A percentile compares a stretch with the other conserved stretches of the same genome.
These are phyloP conservation scores for Drosophila virilis DNA, from an alignment of 1,140 invertebrate genomes.

Conservation along the genomic window DNA sequence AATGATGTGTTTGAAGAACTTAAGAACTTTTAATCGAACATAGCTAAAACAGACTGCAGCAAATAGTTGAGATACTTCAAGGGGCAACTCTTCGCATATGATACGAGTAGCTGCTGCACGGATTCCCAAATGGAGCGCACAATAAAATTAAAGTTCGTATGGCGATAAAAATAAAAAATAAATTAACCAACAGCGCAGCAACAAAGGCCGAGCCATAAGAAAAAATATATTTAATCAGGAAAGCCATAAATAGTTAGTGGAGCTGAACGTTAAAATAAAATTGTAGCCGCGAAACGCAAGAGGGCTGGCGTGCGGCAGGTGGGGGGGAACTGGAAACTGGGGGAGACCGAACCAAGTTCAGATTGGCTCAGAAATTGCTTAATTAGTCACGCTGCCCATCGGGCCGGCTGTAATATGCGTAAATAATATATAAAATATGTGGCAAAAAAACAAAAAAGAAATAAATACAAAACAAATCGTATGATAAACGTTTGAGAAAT, in stretches of 20 bases:
- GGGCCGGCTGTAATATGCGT: constrained; percentile 63
- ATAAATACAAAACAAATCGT: constrained; percentile 41
- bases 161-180: constrained; percentile 53
- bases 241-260: constrained; percentile 75
- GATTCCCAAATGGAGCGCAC: constrained; percentile 37
- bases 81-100: neutral
- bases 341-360: constrained; percentile 20
- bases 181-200: constrained; percentile 46
- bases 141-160: constrained; percentile 54
- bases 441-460: constrained; percentile 28
- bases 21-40: neutral
- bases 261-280: constrained; percentile 38
- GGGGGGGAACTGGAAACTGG: neutral
- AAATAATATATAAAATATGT: constrained; percentile 80
- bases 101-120: constrained; percentile 15
- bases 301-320: neutral
- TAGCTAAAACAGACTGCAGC: neutral
- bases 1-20: too few species aligned
- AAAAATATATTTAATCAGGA: constrained; percentile 68
- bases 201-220: constrained; percentile 12
- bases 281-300: constrained; percentile 35
- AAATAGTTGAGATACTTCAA: neutral
- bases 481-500: constrained; percentile 75
- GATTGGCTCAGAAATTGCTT: constrained; percentile 76
- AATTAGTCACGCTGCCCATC: constrained; percentile 70